Conservation (phyloP, 2,888 invertebrate genomes). For the Lasioglossum zephyrum region DNA sequence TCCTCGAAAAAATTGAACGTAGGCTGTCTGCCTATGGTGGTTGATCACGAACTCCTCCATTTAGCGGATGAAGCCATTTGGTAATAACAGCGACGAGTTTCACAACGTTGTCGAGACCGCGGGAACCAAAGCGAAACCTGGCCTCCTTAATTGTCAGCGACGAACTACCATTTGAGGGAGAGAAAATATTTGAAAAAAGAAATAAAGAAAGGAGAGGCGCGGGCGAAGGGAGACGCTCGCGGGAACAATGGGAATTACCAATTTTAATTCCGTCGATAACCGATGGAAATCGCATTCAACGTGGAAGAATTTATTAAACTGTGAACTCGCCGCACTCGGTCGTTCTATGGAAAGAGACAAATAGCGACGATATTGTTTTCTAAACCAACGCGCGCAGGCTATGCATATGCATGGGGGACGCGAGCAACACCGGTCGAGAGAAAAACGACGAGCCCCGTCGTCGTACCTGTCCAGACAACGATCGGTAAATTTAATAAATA, state of each 20-base stretch:
- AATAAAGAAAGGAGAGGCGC: background rate
- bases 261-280: slow-evolving; percentile 51
- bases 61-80: background rate
- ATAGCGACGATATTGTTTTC: slow-evolving; percentile 54
- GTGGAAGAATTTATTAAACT: slow-evolving; percentile 50
- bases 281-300: slow-evolving; percentile 56
- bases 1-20: too few species aligned
- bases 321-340: slow-evolving; percentile 29
- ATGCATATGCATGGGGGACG: slow-evolving; percentile 48
- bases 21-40: too few species aligned
- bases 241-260: slow-evolving; percentile 55
- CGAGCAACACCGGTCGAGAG: background rate
- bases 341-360: slow-evolving; percentile 42
- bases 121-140: background rate
- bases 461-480: slow-evolving; percentile 29
- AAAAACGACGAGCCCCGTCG: slow-evolving; percentile 9
- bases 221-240: background rate
- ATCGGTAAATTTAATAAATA: slow-evolving; percentile 57
- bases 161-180: too few species aligned
- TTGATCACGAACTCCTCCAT: too few species aligned
- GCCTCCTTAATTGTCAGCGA: slow-evolving; percentile 4
- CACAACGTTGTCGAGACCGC: background rate
- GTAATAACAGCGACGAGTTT: background rate
- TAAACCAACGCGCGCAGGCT: slow-evolving; percentile 32
- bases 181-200: background rate